Percentiles rank a stretch among this genome's conserved stretches.
Evolutionary conservation across 2,797 vertebrate genomes (phyloP).

Genomic region (Oceanodroma leucorhoa): DNA sequence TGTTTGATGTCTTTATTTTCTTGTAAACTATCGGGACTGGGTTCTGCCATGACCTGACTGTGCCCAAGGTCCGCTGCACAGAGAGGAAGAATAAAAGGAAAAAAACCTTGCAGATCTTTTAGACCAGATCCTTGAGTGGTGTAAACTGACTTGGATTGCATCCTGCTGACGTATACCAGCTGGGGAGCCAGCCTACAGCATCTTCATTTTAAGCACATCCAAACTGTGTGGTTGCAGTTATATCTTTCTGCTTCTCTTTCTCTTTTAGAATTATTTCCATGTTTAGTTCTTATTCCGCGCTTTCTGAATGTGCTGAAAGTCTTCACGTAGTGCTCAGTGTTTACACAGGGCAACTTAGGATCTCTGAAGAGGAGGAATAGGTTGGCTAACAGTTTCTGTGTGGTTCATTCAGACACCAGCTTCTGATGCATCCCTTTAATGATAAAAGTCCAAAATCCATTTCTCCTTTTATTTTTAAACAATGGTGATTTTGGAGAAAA

Average conservation of each 20-base stretch:
- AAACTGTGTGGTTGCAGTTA: not conserved
- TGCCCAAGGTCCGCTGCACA: not conserved
- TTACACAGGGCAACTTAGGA: not conserved
- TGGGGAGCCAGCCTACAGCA: not conserved
- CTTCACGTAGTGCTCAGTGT: not conserved
- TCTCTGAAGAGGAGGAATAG: not conserved
- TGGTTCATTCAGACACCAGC: not conserved
- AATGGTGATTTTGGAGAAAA: not conserved
- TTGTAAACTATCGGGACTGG: fast-evolving
- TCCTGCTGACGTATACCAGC: not conserved
- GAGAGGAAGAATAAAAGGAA: not conserved
- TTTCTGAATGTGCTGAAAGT: not conserved
- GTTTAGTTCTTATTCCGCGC: not conserved
- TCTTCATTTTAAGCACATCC: not conserved
- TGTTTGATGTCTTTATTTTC: not conserved
- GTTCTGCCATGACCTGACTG: not conserved
- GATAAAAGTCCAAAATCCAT: not conserved
- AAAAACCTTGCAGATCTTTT: not conserved
- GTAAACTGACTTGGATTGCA: not conserved
- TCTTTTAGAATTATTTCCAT: not conserved
- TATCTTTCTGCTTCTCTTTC: not conserved
- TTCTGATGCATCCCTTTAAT: not conserved
- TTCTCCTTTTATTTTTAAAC: not conserved
- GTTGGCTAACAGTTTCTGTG: not conserved
- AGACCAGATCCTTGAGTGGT: not conserved